Percentiles rank a stretch among this genome's conserved stretches.
phyloP scores from a whole-genome alignment of 2,888 invertebrate species.

The Acanthacorydalis orientalis region DNA sequence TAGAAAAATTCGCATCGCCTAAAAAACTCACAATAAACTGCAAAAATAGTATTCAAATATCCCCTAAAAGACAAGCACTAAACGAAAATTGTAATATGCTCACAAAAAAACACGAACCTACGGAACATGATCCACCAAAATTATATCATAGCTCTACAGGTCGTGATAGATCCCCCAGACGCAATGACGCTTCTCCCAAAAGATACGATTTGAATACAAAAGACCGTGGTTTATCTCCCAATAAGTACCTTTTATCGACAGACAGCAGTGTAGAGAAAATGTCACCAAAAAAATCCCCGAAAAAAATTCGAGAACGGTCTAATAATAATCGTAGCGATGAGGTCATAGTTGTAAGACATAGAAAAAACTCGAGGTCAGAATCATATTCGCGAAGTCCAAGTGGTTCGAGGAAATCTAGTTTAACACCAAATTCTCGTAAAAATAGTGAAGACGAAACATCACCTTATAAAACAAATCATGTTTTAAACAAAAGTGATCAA shows the following conservation, averaged over 20 bases:
- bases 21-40: conserved; percentile 1
- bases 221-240: not conserved
- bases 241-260: not conserved
- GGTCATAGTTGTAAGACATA: conserved; percentile 4
- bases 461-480: not conserved
- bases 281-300: conserved; percentile 19
- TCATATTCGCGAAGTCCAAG: conserved; percentile 8
- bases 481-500: conserved; percentile 3
- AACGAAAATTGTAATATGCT: not conserved
- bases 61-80: not conserved
- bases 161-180: conserved; percentile 3
- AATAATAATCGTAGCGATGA: conserved; percentile 12
- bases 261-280: conserved; percentile 1
- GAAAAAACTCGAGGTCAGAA: conserved; percentile 2
- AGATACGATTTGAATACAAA: not conserved
- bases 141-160: not conserved
- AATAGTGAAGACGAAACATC: conserved; percentile 2
- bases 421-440: conserved; percentile 12
- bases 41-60: not conserved
- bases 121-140: not conserved
- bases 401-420: conserved; percentile 18
- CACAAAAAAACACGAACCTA: not conserved
- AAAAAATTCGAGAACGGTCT: conserved; percentile 14
- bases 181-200: conserved; percentile 1
- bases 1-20: not conserved